These are phyloP conservation scores for Eudemis profundana DNA, from an alignment of 2,888 invertebrate species.

Conservation along the genomic window DNA sequence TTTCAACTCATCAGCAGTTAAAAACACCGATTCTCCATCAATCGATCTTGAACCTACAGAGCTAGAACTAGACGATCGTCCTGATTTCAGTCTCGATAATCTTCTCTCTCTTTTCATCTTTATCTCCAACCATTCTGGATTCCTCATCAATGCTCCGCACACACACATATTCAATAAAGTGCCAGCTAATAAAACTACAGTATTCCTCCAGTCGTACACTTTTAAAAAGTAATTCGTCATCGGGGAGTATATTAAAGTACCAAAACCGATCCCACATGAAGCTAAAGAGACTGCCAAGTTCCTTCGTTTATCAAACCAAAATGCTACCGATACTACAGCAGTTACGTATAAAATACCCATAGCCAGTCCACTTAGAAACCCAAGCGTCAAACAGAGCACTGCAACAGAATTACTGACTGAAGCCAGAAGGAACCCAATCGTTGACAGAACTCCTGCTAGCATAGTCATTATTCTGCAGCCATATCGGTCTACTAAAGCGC, in stretches of 20 bases:
- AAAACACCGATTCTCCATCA: constrained; percentile 79
- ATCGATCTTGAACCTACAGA: constrained; percentile 81
- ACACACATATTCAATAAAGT: constrained; percentile 94
- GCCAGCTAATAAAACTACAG: constrained; percentile 90
- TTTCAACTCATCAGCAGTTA: constrained; percentile 87
- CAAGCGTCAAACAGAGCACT: constrained; percentile 92
- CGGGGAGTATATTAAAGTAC: constrained; percentile 95
- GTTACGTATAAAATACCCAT: constrained; percentile 94
- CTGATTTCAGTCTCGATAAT: constrained; percentile 69
- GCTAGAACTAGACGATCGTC: constrained; percentile 78
- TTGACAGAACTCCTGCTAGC: constrained; percentile 88
- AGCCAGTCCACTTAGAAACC: constrained; percentile 92
- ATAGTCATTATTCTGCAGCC: constrained; percentile 92
- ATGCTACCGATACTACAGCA: constrained; percentile 95
- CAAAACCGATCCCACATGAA: constrained; percentile 95
- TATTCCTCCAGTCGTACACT: constrained; percentile 92
- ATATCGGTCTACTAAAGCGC: constrained; percentile 92
- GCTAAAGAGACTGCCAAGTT: constrained; percentile 94
- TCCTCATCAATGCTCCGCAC: constrained; percentile 94
- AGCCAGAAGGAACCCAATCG: constrained; percentile 90
- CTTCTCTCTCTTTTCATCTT: constrained; percentile 85
- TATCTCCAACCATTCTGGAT: constrained; percentile 91
- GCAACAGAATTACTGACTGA: constrained; percentile 89
- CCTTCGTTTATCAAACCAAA: constrained; percentile 95
- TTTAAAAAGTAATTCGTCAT: constrained; percentile 90